Evolutionary conservation across 2,888 invertebrate genomes (phyloP).

Genomic region (Dynastes tityus): DNA sequence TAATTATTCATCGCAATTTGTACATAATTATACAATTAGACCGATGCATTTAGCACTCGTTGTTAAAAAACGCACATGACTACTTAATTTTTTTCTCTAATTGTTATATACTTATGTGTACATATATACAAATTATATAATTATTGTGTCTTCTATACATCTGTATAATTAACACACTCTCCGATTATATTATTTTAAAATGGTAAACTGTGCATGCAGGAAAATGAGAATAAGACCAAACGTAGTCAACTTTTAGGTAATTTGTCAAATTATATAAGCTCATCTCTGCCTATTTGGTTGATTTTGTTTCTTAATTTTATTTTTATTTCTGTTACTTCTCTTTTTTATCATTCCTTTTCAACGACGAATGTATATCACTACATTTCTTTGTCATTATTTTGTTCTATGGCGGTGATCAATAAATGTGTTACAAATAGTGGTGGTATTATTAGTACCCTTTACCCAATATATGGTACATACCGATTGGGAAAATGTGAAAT

Average conservation of each 20-base stretch:
- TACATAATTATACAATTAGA: slow-evolving; percentile 25
- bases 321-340: neutral
- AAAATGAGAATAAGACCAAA: slow-evolving; percentile 43
- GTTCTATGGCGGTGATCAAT: slow-evolving; percentile 37
- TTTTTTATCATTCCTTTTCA: slow-evolving; percentile 19
- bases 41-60: slow-evolving; percentile 11
- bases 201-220: slow-evolving; percentile 51
- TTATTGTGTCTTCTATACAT: slow-evolving; percentile 13
- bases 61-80: slow-evolving; percentile 32
- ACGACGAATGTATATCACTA: slow-evolving; percentile 3
- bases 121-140: slow-evolving; percentile 19
- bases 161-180: slow-evolving; percentile 5
- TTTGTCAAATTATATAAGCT: slow-evolving; percentile 31
- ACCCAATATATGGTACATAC: too few relatives aligned
- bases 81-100: slow-evolving; percentile 37
- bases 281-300: slow-evolving; percentile 20
- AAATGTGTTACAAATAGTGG: slow-evolving; percentile 34
- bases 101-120: slow-evolving; percentile 14
- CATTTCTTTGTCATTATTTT: slow-evolving; percentile 19
- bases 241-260: slow-evolving; percentile 43
- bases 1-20: slow-evolving; percentile 25
- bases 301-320: slow-evolving; percentile 27
- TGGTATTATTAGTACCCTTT: neutral
- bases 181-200: slow-evolving; percentile 32
- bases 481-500: too few relatives aligned